phyloP scores from a whole-genome alignment of 2,113 vertebrate species.

The Sinocyclocheilus maitianheensis region DNA sequence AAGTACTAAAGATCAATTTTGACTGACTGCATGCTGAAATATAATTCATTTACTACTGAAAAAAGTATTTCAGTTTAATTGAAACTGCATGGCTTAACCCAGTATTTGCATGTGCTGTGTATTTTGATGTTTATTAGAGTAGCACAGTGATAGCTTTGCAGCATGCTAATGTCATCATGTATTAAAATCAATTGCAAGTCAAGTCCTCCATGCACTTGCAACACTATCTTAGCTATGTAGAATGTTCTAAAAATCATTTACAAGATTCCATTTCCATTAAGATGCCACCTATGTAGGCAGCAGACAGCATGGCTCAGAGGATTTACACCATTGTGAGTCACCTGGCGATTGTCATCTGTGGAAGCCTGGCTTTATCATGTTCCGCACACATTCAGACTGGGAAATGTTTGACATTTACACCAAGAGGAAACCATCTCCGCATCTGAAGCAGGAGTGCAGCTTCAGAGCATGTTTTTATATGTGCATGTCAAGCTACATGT shows the following conservation, averaged over 20 bases:
- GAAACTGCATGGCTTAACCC: too few relatives aligned
- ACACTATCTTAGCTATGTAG: neutral
- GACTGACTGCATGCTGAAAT: neutral
- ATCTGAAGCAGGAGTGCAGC: slow-evolving; percentile 17
- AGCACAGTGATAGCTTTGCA: neutral
- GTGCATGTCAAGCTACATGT: neutral
- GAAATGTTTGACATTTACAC: slow-evolving; percentile 29
- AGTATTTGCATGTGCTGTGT: too few relatives aligned
- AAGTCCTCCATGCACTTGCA: neutral
- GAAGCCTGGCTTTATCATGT: slow-evolving; percentile 1
- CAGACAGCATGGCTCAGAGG: neutral
- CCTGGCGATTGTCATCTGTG: neutral
- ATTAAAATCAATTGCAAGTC: neutral
- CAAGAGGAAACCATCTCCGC: neutral
- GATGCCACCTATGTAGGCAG: neutral
- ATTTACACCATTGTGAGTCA: neutral
- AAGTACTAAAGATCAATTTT: too few relatives aligned
- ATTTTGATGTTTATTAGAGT: neutral
- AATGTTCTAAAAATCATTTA: neutral
- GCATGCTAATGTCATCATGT: neutral
- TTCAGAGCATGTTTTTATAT: neutral
- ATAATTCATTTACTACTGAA: too few relatives aligned
- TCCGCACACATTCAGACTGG: neutral
- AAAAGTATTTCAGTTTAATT: neutral
- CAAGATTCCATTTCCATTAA: neutral